Percentiles rank a stretch among this genome's conserved stretches.
These are phyloP conservation scores for Corticium candelabrum DNA, from an alignment of 37 sponge, comb jelly and placozoan species.

Conservation along the genomic window DNA sequence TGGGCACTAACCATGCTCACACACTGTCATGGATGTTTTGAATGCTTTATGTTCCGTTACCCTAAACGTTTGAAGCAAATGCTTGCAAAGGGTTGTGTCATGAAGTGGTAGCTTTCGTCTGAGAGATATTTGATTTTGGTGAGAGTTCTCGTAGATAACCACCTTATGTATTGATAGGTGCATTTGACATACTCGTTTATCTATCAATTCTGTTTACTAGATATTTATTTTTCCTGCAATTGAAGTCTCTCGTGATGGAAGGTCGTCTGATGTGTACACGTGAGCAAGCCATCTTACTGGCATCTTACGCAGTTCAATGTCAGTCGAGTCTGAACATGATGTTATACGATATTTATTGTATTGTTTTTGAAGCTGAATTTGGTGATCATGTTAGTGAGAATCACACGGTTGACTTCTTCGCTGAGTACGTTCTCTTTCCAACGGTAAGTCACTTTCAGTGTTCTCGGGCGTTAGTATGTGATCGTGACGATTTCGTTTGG, in stretches of 20 bases:
- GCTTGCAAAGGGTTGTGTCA: too few species aligned
- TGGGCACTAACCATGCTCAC: too few species aligned
- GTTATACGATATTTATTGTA: background rate
- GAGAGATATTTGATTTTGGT: too few species aligned
- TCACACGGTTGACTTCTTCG: slow-evolving; percentile 40
- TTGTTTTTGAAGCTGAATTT: slow-evolving; percentile 47
- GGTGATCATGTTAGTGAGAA: slow-evolving; percentile 45
- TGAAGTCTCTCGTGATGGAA: background rate
- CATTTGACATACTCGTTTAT: too few species aligned
- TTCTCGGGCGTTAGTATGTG: background rate
- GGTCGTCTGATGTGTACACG: background rate
- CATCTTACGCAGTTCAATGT: background rate
- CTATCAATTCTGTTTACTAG: background rate
- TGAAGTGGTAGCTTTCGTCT: too few species aligned
- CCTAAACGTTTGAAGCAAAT: too few species aligned
- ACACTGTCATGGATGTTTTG: too few species aligned
- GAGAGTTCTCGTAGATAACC: too few species aligned
- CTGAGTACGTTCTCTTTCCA: slow-evolving; percentile 51
- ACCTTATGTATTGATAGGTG: too few species aligned
- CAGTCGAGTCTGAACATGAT: background rate
- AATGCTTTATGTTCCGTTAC: too few species aligned
- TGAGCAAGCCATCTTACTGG: background rate
- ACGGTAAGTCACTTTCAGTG: slow-evolving; percentile 27
- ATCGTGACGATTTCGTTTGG: background rate
- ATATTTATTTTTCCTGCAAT: background rate